Percentiles rank a stretch among this genome's conserved stretches.
Evolutionary conservation across 2,113 vertebrate species (phyloP).

Genomic region (Tylochromis polylepis): DNA sequence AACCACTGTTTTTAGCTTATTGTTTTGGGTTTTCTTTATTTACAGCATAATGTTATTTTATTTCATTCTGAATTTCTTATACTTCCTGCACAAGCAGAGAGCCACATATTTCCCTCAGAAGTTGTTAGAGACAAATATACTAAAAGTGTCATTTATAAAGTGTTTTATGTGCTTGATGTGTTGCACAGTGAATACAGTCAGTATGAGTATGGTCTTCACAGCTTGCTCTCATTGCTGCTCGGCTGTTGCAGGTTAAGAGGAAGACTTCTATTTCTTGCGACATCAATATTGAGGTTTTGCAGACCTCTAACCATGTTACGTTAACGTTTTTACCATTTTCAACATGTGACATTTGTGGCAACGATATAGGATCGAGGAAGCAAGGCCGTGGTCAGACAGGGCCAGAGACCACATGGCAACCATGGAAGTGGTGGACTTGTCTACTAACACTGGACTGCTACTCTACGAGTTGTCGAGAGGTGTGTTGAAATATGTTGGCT

Average conservation of each 20-base stretch:
- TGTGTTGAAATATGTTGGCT: neutral
- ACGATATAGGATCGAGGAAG: neutral
- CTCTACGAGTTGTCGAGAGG: neutral
- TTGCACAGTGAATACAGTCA: neutral
- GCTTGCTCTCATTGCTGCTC: neutral
- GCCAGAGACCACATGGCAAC: neutral
- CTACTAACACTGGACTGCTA: neutral
- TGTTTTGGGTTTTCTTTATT: neutral
- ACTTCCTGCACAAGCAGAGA: neutral
- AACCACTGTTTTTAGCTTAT: too few relatives aligned
- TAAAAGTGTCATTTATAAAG: neutral
- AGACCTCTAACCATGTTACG: neutral
- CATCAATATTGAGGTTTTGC: neutral
- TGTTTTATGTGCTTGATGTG: neutral
- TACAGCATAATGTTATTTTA: fast-evolving
- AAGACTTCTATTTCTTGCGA: neutral
- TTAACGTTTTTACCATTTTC: neutral
- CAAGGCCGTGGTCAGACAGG: neutral
- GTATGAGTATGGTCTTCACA: neutral
- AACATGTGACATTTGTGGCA: neutral
- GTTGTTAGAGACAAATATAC: neutral
- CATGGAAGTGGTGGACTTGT: neutral
- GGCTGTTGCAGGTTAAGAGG: neutral
- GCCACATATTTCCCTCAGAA: neutral
- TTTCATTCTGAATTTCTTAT: fast-evolving